Evolutionary conservation across 2,888 invertebrate species (phyloP).

Genomic region (Thyatira batis): DNA sequence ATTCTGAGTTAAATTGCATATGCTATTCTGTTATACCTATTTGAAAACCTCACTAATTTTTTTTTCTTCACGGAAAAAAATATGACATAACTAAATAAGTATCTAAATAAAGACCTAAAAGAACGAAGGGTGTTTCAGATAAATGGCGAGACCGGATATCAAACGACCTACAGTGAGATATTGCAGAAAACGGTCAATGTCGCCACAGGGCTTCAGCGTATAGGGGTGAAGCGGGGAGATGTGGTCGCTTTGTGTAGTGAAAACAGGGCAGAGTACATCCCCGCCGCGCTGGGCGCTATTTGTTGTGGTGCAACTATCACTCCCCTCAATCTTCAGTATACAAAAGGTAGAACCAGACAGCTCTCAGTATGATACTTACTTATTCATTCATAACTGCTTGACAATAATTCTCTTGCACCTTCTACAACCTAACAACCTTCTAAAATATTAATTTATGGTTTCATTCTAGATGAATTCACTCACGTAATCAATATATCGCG

Average conservation of each 20-base stretch:
- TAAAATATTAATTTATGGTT: too few species aligned
- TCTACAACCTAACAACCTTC: neutral
- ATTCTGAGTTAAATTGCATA: too few species aligned
- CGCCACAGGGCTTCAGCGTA: conserved; percentile 69
- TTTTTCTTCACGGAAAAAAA: too few species aligned
- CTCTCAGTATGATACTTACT: neutral
- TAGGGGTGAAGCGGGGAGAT: conserved; percentile 76
- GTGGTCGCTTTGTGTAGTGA: conserved; percentile 82
- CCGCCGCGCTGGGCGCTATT: conserved; percentile 73
- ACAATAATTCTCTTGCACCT: neutral
- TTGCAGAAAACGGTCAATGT: conserved; percentile 73
- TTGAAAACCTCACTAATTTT: too few species aligned
- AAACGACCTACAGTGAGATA: conserved; percentile 71
- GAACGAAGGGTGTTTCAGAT: conserved; percentile 57
- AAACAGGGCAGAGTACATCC: conserved; percentile 80
- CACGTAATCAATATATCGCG: conserved; percentile 85
- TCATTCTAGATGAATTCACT: conserved; percentile 46
- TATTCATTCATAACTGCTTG: neutral
- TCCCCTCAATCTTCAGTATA: conserved; percentile 82
- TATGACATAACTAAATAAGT: neutral
- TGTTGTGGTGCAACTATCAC: conserved; percentile 81
- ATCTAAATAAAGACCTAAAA: conserved; percentile 6
- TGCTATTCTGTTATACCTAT: too few species aligned
- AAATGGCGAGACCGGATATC: conserved; percentile 78
- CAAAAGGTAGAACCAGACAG: conserved; percentile 46